Evolutionary conservation across 2,797 vertebrate species (phyloP), one percentile per base, ranked within the genome.

Genomic region (Trachurus trachurus): DNA sequence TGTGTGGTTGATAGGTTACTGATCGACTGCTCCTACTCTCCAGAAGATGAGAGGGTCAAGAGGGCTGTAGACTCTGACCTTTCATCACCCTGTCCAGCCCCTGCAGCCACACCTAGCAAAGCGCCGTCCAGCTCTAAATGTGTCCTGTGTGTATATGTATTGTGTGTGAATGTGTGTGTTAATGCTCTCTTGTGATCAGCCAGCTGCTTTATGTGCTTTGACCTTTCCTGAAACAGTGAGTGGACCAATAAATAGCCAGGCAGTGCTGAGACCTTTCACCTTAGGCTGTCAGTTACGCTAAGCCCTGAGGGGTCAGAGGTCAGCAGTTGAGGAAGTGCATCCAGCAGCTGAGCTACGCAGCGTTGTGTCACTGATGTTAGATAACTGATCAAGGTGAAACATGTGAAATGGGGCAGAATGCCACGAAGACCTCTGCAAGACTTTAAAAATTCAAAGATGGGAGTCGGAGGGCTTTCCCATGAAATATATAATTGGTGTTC

Each of bases 151-250:
- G 73, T 82, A 26, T 40, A 60, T 61, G 63, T 52, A n/a, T 76
- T 81, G 78, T 67, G 65, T 49, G 77, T 52, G 53, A 56, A 73
- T 54, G 76, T 85, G 81, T 60, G 84, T n/a, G 76, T 83, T 86
- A 83, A 86, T 86, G 84, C 75, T 67, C 63, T 49, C 11, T 69
- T 78, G 81, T 71, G 73, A 78, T 80, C 82, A 63, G 74, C 84
- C 85, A 90, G 87, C 90, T 88, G 89, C 91, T 90, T 90, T 69
- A 87, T 81, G 83, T 72, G 84, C 73, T 70, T 64, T 81, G 79
- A 92, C 91, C 82, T 93, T 91, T 83, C 60, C 70, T 64, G 78
- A 83, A 83, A 67, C 86, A 74, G 78, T 71, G 75, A 86, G 70
- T 62, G 71, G 58, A 79, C 88, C 82, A 87, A 93, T 92, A 91